Conservation (phyloP, 1,140 invertebrate species). For the Centruroides vittatus region DNA sequence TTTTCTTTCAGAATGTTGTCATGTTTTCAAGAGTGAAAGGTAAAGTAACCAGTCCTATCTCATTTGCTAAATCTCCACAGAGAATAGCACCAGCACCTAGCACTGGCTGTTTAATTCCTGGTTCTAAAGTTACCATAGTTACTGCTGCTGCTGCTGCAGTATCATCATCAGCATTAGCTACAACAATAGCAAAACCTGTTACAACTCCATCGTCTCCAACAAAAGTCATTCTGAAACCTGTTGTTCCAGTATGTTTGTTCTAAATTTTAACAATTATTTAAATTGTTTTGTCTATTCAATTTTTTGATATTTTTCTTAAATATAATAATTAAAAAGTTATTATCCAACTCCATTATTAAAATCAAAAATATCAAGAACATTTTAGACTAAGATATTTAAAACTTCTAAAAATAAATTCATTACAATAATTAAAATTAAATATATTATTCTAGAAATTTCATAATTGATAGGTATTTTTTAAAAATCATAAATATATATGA, state of each 20-base stretch:
- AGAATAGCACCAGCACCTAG: constrained; percentile 23
- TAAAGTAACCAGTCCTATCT: constrained; percentile 18
- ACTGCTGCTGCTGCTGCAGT: constrained; percentile 29
- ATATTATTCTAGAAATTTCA: too few species aligned
- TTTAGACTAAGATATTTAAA: too few species aligned
- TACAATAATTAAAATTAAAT: too few species aligned
- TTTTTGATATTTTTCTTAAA: not conserved
- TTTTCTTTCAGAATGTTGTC: not conserved
- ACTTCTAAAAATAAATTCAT: too few species aligned
- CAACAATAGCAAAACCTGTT: constrained; percentile 35
- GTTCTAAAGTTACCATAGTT: constrained; percentile 17
- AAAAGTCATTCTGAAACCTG: constrained; percentile 28
- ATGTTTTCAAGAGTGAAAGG: constrained; percentile 18
- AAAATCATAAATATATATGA: too few species aligned
- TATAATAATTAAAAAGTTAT: not conserved
- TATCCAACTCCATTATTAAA: not conserved
- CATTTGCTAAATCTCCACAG: constrained; percentile 28
- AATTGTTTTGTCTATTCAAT: not conserved
- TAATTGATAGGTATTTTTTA: too few species aligned
- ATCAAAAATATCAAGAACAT: not conserved
- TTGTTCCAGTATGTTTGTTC: constrained; percentile 9
- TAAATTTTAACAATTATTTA: not conserved
- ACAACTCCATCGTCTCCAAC: constrained; percentile 42
- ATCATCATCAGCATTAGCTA: constrained; percentile 37
- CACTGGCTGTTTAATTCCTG: constrained; percentile 1